Base-by-base conservation (phyloP, 2,113 vertebrate genomes). In the Hyaena hyaena region DNA sequence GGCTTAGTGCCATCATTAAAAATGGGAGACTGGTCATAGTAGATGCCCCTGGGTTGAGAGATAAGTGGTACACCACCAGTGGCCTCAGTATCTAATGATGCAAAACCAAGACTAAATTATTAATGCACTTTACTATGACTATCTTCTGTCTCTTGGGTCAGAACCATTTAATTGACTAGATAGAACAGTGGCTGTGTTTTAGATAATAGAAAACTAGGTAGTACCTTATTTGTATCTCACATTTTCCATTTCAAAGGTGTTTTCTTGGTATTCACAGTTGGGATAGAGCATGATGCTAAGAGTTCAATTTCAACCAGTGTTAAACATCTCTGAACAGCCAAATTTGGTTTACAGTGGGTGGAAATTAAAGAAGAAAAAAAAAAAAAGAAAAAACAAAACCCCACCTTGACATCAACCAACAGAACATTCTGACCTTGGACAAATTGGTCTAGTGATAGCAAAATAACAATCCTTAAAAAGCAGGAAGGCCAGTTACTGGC, bases 1-100 rank as follows among this genome's bases (percentile, higher is more conserved):
- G 48, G 43, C 68, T 94, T 91, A 93, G 26, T 77, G 33, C 23
- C 43, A 91, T 85, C 77, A 94, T 93, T 98, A 93, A 95, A 87
- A 97, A 96, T 35, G 10, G 17, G 39, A 96, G 12, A 55, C 15
- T 82, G 73, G 48, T 50, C 58, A 89, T 79, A 79, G 53, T 19
- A 88, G 94, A 94, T 76, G 24, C 10, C 76, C 48, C 3, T 71
- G 63, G 16, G 39, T 93, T 93, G 80, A 96, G 26, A 90, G 63
- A 84, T 55, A 71, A 96, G 35, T 87, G 77, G 23, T 94, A 79
- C 94, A 85, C 92, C 17, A 82, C 68, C 43, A 92, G 12, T 87
- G 73, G 28, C 55, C 39, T 89, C 23, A 12, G 24, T 93, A 82
- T 95, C 35, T 93, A 95, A 97, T 89, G 79, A 73, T 85, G 39